These are phyloP conservation scores for Columba janthina DNA, from an alignment of 2,113 vertebrate species.

Conservation along the genomic window DNA sequence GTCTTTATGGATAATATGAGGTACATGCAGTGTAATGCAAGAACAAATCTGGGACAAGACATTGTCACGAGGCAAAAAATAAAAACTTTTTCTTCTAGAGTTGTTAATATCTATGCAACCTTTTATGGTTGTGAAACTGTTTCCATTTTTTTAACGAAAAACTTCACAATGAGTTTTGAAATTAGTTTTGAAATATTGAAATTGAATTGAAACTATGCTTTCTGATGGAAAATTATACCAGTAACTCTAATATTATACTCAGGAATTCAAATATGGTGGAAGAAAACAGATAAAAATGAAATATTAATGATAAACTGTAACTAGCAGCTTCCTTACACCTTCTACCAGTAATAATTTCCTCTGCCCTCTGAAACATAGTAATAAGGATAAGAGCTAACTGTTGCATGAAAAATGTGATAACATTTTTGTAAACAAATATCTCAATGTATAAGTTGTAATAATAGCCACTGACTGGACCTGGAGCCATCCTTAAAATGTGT, in stretches of 20 bases:
- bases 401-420: constrained; percentile 37
- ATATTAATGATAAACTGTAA: constrained; percentile 34
- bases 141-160: neutral
- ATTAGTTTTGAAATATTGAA: neutral
- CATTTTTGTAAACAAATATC: neutral
- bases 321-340: constrained; percentile 50
- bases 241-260: constrained; percentile 63
- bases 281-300: constrained; percentile 14
- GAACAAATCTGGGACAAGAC: neutral
- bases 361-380: neutral
- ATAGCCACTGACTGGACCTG: neutral
- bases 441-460: neutral
- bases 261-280: constrained; percentile 68
- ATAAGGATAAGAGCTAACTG: constrained; percentile 30
- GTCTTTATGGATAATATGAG: neutral
- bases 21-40: neutral
- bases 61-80: neutral
- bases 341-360: neutral
- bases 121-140: neutral
- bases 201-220: neutral
- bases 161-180: neutral
- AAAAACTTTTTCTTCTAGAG: neutral
- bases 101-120: neutral
- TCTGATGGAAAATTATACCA: neutral
- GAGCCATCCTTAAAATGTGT: neutral